A percentile compares a stretch with the other conserved stretches of the same genome.
These are phyloP conservation scores for Sceliomorpha sp. DNA, from an alignment of 2,888 invertebrate genomes.

Conservation along the genomic window DNA sequence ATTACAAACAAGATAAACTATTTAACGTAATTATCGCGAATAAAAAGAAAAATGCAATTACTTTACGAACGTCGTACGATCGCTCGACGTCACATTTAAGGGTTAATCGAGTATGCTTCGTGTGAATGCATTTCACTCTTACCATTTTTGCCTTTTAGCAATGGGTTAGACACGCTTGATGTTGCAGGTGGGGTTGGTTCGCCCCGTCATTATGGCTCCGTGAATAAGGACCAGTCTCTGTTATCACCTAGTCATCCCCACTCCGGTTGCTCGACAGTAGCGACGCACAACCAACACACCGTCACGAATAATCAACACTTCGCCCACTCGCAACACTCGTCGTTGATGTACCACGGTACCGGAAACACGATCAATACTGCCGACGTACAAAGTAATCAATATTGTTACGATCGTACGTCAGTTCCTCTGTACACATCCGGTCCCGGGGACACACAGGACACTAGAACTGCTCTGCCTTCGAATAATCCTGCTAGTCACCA, in stretches of 20 bases:
- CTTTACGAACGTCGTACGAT: too few species aligned
- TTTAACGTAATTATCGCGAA: too few species aligned
- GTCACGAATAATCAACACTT: slow-evolving; percentile 79
- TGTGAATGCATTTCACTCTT: not conserved
- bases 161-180: slow-evolving; percentile 66
- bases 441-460: slow-evolving; percentile 76
- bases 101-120: not conserved
- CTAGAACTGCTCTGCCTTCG: slow-evolving; percentile 75
- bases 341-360: slow-evolving; percentile 80
- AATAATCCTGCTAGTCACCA: slow-evolving; percentile 80
- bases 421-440: slow-evolving; percentile 78
- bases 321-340: slow-evolving; percentile 77
- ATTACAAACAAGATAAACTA: too few species aligned
- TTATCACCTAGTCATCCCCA: slow-evolving; percentile 83
- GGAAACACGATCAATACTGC: slow-evolving; percentile 80
- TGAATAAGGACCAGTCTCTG: slow-evolving; percentile 78
- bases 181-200: slow-evolving; percentile 84
- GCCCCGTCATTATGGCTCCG: slow-evolving; percentile 82
- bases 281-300: slow-evolving; percentile 82
- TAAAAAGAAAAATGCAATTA: too few species aligned
- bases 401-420: slow-evolving; percentile 83
- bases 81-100: too few species aligned
- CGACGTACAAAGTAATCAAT: slow-evolving; percentile 82
- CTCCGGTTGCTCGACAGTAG: slow-evolving; percentile 78
- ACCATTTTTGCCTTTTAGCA: not conserved